Base-by-base conservation (phyloP, 2,888 invertebrate species). In the Mimas tiliae region DNA sequence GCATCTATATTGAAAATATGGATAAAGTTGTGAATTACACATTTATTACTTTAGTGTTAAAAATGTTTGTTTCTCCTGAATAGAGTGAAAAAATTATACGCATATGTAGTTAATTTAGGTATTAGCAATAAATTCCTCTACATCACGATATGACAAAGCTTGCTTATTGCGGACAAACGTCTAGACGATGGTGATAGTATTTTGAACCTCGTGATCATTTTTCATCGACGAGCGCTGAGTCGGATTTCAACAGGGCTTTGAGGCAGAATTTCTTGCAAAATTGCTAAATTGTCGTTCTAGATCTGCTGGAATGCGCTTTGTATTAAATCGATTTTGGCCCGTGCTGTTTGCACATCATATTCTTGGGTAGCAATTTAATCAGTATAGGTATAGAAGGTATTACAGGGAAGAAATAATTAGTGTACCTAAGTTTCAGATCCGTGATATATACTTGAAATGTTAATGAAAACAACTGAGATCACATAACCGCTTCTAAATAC, bases 171-270 rank as follows among this genome's bases (percentile, higher is more conserved):
- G 62, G 47, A 58, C 27, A 58, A 62, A 42, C 62, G 67, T 67
- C 67, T 67, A 67, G 67, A 67, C 64, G 38, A 67, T 62, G 16
- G 21, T 27, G 53, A 53, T 47, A 53, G 53, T 64, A 64, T 64
- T 45, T 64, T 45, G 52, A 64, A n/a, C 27, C 64, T 45, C n/a
- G 14, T 19, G 64, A 53, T 64, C 64, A 64, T 53, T 64, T 64
- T 64, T 53, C 64, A 64, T 45, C 53, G 53, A 16, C 45, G 42
- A 63, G 21, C 21, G 42, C 19, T n/a, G 58, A 19, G 38, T 58
- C 58, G 6, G 19, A 12, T 58, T 58, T 50, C 50, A 50, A 42
- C 58, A 42, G 1, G 58, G 16, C 42, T 58, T 38, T 42, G 42
- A 16, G 19, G 19, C 21, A 52, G 42, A 21, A 3, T 58, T 58